Base-by-base conservation (phyloP, 2,113 vertebrate genomes). In the Turdus rufiventris region DNA sequence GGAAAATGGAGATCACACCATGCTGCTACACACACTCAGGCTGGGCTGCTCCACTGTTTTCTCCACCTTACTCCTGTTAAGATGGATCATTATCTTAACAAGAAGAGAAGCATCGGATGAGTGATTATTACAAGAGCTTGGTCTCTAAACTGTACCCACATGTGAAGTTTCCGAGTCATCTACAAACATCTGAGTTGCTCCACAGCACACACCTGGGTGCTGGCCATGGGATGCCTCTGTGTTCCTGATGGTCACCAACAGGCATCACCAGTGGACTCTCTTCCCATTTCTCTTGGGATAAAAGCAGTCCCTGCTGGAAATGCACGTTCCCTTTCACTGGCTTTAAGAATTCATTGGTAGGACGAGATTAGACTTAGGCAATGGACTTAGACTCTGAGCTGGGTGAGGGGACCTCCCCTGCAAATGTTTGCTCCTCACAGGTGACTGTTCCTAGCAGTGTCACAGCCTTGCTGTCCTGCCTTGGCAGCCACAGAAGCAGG, bases 191-290 rank as follows among this genome's bases (percentile, higher is more conserved):
- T 25, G 33, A 58, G 58, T n/a, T 19, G 8, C 25, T 91, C 73
- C 60, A 54, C 17, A 42, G 15, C 53, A 25, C 6, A 13, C 0
- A 1, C 7, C 34, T 34, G 26, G n/a, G 11, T 0, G 0, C 23
- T 53, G 74, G 24, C 36, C 56, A 26, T 26, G 31, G 6, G 29
- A 50, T 83, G 24, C 31, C 43, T 61, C 2, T 0, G 5, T 6
- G 3, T 20, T 51, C 19, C 33, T 6, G 2, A 5, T 2, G 16
- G 36, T 68, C 33, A 45, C 23, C n/a, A 67, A 47, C 4, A 51
- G 29, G 5, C 53, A 79, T 26, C 26, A 38, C 38, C 38, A 42
- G 5, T 0, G 1, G 40, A 60, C 19, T 12, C 3, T 68, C 6
- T 54, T 87, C 42, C 20, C 36, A 21, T 12, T 62, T 36, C 16